Conservation (phyloP, 2,888 invertebrate genomes). For the Macrophya annulata region DNA sequence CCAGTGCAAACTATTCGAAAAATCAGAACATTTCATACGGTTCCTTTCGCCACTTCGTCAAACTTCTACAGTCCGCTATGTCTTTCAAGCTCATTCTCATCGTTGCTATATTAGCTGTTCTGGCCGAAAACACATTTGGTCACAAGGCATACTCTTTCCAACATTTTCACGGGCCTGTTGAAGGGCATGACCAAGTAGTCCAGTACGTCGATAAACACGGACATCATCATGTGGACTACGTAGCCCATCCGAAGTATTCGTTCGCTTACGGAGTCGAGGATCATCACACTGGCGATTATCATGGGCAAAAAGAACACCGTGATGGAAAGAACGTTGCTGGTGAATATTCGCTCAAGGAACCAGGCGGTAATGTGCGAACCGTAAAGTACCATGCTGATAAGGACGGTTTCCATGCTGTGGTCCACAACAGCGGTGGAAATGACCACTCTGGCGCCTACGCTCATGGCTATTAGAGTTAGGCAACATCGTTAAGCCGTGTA, state of each 20-base stretch:
- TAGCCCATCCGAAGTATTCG: conserved; percentile 54
- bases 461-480: conserved; percentile 46
- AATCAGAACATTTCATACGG: conserved; percentile 35
- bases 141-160: conserved; percentile 52
- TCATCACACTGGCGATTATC: conserved; percentile 57
- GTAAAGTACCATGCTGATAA: conserved; percentile 57
- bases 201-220: conserved; percentile 53
- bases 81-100: conserved; percentile 38
- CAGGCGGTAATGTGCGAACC: conserved; percentile 57
- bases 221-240: conserved; percentile 55
- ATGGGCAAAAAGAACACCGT: conserved; percentile 55
- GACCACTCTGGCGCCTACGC: conserved; percentile 57
- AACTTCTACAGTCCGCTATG: conserved; percentile 30
- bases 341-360: conserved; percentile 56
- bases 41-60: neutral
- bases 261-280: conserved; percentile 56
- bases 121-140: conserved; percentile 8
- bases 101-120: conserved; percentile 23
- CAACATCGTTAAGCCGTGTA: conserved; percentile 36
- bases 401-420: conserved; percentile 55
- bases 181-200: conserved; percentile 53
- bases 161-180: conserved; percentile 54
- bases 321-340: conserved; percentile 57
- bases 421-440: conserved; percentile 57
- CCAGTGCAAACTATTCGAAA: conserved; percentile 33